These are phyloP conservation scores for Leptothorax acervorum DNA, from an alignment of 2,888 invertebrate genomes.

Conservation along the genomic window DNA sequence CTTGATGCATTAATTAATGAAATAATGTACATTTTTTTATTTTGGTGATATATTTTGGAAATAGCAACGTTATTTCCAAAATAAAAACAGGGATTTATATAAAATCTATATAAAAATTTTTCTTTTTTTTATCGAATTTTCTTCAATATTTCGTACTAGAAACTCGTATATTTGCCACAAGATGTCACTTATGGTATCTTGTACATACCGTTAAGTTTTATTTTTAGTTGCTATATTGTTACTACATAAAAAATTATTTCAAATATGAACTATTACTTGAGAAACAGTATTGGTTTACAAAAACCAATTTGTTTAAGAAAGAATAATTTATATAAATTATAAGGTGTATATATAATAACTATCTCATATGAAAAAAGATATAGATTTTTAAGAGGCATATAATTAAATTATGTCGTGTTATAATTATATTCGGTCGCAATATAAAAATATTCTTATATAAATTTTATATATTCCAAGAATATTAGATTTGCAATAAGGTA, in stretches of 20 bases:
- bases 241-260: background rate
- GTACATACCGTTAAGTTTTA: background rate
- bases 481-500: background rate
- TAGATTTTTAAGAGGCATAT: background rate
- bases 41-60: slow-evolving; percentile 6
- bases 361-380: background rate
- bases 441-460: background rate
- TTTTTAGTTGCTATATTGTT: background rate
- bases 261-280: background rate
- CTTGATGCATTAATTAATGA: background rate
- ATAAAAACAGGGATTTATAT: background rate
- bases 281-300: background rate
- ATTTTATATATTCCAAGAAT: background rate
- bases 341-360: background rate
- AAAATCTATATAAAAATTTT: background rate
- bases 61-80: background rate
- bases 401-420: background rate
- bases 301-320: background rate
- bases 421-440: background rate
- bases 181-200: slow-evolving; percentile 15
- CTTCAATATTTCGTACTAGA: slow-evolving; percentile 10
- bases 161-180: slow-evolving; percentile 2
- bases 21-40: background rate
- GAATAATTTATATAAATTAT: slow-evolving; percentile 4
- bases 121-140: background rate